Percentiles rank a stretch among this genome's conserved stretches.
These are phyloP conservation scores for Odocoileus virginianus DNA, from an alignment of 2,113 vertebrate genomes.

Conservation along the genomic window DNA sequence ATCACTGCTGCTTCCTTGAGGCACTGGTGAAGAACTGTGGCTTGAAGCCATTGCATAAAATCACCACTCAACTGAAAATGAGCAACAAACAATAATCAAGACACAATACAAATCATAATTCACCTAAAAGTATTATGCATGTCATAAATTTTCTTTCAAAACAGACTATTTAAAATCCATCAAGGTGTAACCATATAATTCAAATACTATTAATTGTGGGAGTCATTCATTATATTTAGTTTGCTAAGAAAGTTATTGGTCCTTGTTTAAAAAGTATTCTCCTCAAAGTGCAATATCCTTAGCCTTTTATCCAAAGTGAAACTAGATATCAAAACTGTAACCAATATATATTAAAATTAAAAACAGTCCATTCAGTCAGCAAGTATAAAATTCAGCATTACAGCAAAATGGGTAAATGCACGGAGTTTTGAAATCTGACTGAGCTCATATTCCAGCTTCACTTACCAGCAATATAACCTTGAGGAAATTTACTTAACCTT, in stretches of 20 bases:
- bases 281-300: background rate
- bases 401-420: background rate
- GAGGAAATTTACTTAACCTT: constrained; percentile 23
- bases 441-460: background rate
- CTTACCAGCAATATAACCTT: background rate
- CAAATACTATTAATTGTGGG: background rate
- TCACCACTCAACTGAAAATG: constrained; percentile 85
- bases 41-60: constrained; percentile 96
- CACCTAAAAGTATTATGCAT: background rate
- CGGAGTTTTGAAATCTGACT: constrained; percentile 4
- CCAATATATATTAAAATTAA: background rate
- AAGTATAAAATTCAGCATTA: background rate
- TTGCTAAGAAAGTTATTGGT: constrained; percentile 12
- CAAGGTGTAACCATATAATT: background rate
- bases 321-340: background rate
- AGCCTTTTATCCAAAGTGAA: constrained; percentile 28
- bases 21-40: constrained; percentile 91
- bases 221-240: background rate
- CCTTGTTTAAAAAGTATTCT: constrained; percentile 14
- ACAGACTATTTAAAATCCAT: constrained; percentile 23
- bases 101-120: constrained; percentile 33
- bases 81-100: constrained; percentile 59
- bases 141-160: constrained; percentile 25
- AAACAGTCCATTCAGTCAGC: constrained; percentile 15
- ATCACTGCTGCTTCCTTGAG: constrained; percentile 86